Base-by-base conservation (phyloP, 2,113 vertebrate species). In the Colossoma macropomum region DNA sequence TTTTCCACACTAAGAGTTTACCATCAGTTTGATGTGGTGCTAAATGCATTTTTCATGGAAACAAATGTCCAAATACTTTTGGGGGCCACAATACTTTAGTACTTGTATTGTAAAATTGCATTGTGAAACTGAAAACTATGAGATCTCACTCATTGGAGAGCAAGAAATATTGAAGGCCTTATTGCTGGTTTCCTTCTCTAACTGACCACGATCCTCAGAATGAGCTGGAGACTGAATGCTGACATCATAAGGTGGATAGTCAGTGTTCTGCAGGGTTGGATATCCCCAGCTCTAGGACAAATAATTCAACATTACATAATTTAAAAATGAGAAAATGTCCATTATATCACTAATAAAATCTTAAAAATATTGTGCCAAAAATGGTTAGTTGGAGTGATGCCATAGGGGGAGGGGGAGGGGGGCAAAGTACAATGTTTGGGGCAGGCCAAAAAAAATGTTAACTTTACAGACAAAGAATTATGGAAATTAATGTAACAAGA, bases 211-310 rank as follows among this genome's bases (percentile, higher is more conserved):
- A 2, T 34, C 30, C 1, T 34, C 65, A 68, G 17, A 21, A 70
- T 38, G 34, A 70, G 59, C 59, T 25, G n/a, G n/a, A 25, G 32
- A 23, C 19, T 70, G 32, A 70, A 11, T 23, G 13, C 21, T 70
- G 19, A 3, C 23, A 38, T 38, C 66, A 70, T 70, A 70, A 3
- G 17, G 9, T 38, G 30, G 1, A n/a, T 34, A 19, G 30, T 21
- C 66, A 34, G 17, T 32, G 27, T 66, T 1, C 63, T 66, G 63
- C 30, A 21, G 30, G 32, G 0, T 12, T 70, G 32, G 66, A 21
- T 70, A 41, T 70, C 66, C 66, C 32, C 66, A 70, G 32, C 32
- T n/a, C 66, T 70, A 34, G 65, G 21, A 68, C 65, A 68, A 34
- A 68, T 21, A 34, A 9, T 30, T 34, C 15, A 28, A 32, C 65